Conservation (phyloP, 2,113 vertebrate genomes). For the Catharus fuscescens region DNA sequence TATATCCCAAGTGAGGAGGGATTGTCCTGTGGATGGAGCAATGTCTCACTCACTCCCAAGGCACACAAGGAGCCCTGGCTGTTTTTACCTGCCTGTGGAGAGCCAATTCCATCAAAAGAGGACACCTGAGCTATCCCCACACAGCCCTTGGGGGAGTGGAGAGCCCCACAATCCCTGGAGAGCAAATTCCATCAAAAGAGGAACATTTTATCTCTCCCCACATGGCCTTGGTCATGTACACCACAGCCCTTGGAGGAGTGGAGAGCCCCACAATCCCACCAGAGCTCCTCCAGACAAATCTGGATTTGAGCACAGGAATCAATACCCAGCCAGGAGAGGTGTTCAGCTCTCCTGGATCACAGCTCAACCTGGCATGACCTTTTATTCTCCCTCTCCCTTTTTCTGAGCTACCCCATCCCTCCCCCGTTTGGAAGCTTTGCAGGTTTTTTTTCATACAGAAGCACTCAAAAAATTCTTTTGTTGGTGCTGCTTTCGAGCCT, state of each 20-base stretch:
- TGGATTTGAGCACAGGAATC: not conserved
- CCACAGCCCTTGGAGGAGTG: not conserved
- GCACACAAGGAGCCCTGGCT: not conserved
- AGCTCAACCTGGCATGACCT: not conserved
- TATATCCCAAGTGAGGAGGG: not conserved
- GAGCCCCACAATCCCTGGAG: not conserved
- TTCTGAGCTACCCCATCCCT: accelerated
- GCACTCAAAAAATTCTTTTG: not conserved
- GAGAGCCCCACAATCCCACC: accelerated
- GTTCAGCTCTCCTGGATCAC: not conserved
- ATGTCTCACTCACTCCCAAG: not conserved
- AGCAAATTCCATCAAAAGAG: not conserved
- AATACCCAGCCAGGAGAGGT: not conserved
- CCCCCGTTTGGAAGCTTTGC: not conserved
- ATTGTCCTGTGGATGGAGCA: not conserved
- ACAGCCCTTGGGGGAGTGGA: not conserved
- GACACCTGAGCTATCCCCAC: not conserved
- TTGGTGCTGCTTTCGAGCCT: not conserved
- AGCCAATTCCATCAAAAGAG: not conserved
- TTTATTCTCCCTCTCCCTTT: not conserved
- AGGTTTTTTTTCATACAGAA: not conserved
- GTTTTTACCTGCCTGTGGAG: not conserved
- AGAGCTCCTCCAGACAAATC: not conserved
- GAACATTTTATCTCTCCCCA: not conserved
- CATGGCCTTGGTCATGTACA: no score